Evolutionary conservation across 1,140 invertebrate genomes (phyloP).

Genomic region (Drosophila trapezifrons): DNA sequence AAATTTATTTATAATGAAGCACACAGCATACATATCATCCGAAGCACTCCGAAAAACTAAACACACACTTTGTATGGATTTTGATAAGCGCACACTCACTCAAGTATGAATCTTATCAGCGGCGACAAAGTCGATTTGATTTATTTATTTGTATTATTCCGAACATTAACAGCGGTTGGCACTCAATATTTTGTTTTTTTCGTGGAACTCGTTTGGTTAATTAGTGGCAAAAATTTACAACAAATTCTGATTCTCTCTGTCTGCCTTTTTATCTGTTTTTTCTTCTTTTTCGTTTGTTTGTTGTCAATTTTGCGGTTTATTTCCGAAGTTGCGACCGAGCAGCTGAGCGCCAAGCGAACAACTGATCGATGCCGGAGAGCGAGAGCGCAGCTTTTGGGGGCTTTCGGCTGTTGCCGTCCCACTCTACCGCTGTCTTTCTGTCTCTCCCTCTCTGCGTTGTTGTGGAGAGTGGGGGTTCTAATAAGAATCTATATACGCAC

Average conservation of each 20-base stretch:
- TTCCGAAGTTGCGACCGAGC: constrained; percentile 54
- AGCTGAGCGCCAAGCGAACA: constrained; percentile 72
- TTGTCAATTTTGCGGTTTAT: constrained; percentile 71
- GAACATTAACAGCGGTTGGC: constrained; percentile 32
- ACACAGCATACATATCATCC: constrained; percentile 40
- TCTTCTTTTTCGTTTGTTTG: constrained; percentile 30
- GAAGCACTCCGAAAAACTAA: constrained; percentile 37
- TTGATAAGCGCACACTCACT: constrained; percentile 52
- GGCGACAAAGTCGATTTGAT: constrained; percentile 40
- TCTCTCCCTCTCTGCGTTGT: neutral
- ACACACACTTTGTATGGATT: constrained; percentile 54
- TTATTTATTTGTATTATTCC: constrained; percentile 21
- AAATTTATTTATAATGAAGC: constrained; percentile 65
- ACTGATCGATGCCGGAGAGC: constrained; percentile 58
- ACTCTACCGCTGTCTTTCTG: neutral
- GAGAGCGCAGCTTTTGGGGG: constrained; percentile 37
- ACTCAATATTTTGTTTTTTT: constrained; percentile 32
- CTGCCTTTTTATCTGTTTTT: constrained; percentile 11
- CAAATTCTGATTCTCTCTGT: constrained; percentile 55
- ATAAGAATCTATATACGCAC: constrained; percentile 52
- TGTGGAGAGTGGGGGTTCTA: constrained; percentile 40
- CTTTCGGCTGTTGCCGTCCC: constrained; percentile 22
- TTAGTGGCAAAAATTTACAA: constrained; percentile 78
- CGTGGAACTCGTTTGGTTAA: constrained; percentile 36
- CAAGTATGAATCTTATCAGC: constrained; percentile 62